Evolutionary conservation across 2,888 invertebrate species (phyloP), one percentile per base, ranked within the genome.

Genomic region (Cyaniris semiargus): DNA sequence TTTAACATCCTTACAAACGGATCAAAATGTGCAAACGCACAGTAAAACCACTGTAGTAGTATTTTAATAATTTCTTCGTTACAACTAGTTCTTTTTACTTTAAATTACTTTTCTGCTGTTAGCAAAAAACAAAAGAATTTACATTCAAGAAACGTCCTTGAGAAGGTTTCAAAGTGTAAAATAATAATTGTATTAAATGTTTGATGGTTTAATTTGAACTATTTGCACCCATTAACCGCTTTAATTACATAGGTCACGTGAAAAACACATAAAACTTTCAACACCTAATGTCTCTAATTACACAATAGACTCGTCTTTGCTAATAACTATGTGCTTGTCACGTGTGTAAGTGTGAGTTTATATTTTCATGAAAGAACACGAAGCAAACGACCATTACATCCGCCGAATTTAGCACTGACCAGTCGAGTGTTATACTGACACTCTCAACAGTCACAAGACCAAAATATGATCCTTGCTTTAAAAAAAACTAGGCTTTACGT

Each of bases 241-340:
- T 66, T 66, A 66, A 66, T 31, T 66, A 66, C 2, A 23, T 23
- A 10, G 23, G 66, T 66, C 66, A 66, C 66, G 66, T 66, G 15
- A 66, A 66, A 31, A 31, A 18, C 27, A 66, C 66, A 66, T 66
- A 27, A 66, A 66, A 66, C 66, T 66, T 66, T 66, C 27, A 66
- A 66, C 66, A 66, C 27, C 27, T 15, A 66, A 27, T 66, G 66
- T 31, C 27, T 66, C 66, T 27, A 15, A 66, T 15, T 27, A 23
- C 27, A 66, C 60, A 66, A 31, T 18, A 66, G 27, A 13, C 27
- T 13, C 27, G 66, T 66, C 27, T 31, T 31, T 66, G 23, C 58
- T 60, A 60, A 60, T 21, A 13, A 21, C 23, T 60, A 1, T 60
- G 15, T 53, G 53, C 18, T 53, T 53, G 3, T 53, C 3, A 53